Evolutionary conservation across 2,113 vertebrate genomes (phyloP), one percentile per base, ranked within the genome.

Genomic region (Rhegmatorhina hoffmannsi): DNA sequence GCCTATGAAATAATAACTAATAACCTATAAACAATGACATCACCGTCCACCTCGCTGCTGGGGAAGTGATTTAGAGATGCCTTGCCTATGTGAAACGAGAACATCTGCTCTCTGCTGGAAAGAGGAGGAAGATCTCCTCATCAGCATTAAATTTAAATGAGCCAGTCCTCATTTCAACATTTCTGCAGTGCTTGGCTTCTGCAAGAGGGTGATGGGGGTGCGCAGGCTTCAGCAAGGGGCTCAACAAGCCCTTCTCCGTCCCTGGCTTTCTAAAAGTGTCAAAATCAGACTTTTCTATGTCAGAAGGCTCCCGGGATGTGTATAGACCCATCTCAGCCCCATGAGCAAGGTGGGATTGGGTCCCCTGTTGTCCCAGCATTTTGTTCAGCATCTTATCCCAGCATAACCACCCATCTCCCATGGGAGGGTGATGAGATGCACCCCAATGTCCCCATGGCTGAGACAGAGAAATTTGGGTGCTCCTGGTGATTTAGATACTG

Each of bases 111-210:
- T 95, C 97, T 96, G 96, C 98, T 97, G 95, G 97, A 97, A 97
- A 94, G 82, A 90, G 90, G 55, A 94, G 96, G 96, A 97, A 94
- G 96, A 97, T 94, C 93, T 96, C 91, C 97, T 96, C 94, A 97
- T 98, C 98, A 97, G 86, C 97, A 96, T 97, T 92, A 97, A 89
- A 98, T 98, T 97, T 96, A 95, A 97, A 98, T 95, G 70, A 97
- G 44, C 79, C 84, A 75, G 79, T 87, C 89, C 94, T 98, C 94
- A 90, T 97, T 95, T 97, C 85, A 96, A 97, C 44, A 26, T 87
- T 87, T 96, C 88, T 40, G 90, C 26, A 7, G 44, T 1, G 29
- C 95, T 85, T 33, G 11, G 68, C 97, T 98, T 91, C 70, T 69
- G 83, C 73, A 60, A 90, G 94, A 91, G 95, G 83, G 87, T 93